Evolutionary conservation across 2,888 invertebrate species (phyloP), one percentile per base, ranked within the genome.

Genomic region (Eudasyphora cyanicolor): DNA sequence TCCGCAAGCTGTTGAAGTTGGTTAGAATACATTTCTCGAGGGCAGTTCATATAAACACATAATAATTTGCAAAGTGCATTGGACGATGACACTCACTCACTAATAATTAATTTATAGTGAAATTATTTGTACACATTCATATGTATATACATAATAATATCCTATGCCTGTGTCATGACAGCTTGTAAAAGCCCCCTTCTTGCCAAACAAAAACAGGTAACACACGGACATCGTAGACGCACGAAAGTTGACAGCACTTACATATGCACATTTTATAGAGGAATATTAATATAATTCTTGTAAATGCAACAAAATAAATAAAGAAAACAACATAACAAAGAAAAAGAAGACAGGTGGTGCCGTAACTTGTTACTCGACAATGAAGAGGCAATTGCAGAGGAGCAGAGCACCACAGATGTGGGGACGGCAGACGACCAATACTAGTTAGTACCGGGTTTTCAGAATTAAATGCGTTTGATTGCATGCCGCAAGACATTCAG

Each of bases 261-360:
- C 71, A 42, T 79, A 60, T 5, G 70, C 71, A 32, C 32, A 35
- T 54, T 38, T 77, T 70, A 51, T 51, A 54, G 12, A 32, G 51
- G 10, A 27, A 67, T 27, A 70, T 62, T 32, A 60, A 69, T 76
- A 45, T 12, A 71, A 62, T 32, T 70, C 62, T 75, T 78, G 75
- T 67, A 74, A 82, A 79, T 54, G 12, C 69, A 70, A 75, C 71
- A 78, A 17, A 35, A 29, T 74, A 19, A 17, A 38, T 29, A 64
- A 73, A 29, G 32, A 32, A 1, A 67, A 29, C 60, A 45, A 62
- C 38, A 76, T 17, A 45, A 38, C 7, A 51, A 67, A 64, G 69
- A 62, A 77, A 35, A 83, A 80, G 74, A 78, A 24, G 78, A 81
- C 78, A 85, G 82, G 79, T 82, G 82, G 79, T 82, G 82, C 79